Evolutionary conservation across 2,888 invertebrate genomes (phyloP).

Genomic region (Asteroscopus sphinx): DNA sequence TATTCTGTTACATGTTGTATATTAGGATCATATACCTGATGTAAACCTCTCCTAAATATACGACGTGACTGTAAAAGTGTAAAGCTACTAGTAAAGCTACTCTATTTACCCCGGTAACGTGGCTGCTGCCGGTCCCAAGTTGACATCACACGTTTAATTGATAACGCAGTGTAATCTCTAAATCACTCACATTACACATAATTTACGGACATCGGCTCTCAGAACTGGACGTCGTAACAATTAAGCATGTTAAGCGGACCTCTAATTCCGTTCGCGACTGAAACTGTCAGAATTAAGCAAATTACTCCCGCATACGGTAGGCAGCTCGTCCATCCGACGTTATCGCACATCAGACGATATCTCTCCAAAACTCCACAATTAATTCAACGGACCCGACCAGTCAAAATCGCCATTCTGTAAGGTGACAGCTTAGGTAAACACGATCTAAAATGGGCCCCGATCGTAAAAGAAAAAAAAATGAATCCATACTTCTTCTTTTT

Average conservation of each 20-base stretch:
- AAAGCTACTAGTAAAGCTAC: too few relatives aligned
- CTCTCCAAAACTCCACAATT: slow-evolving; percentile 85
- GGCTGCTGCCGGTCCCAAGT: slow-evolving; percentile 5
- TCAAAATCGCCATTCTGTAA: slow-evolving; percentile 89
- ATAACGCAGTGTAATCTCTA: slow-evolving; percentile 33
- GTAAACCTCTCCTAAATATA: too few relatives aligned
- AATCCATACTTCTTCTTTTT: slow-evolving; percentile 83
- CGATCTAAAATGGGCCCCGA: slow-evolving; percentile 85
- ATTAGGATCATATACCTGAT: too few relatives aligned
- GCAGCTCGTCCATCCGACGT: slow-evolving; percentile 72
- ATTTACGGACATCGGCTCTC: slow-evolving; percentile 61
- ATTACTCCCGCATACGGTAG: slow-evolving; percentile 78
- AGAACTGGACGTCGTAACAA: slow-evolving; percentile 71
- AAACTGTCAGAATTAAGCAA: slow-evolving; percentile 81
- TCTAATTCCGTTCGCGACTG: slow-evolving; percentile 69
- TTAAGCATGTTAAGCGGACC: slow-evolving; percentile 71
- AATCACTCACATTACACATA: slow-evolving; percentile 53
- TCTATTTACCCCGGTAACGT: neutral
- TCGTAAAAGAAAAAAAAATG: slow-evolving; percentile 79
- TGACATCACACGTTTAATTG: slow-evolving; percentile 37
- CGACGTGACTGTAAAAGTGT: too few relatives aligned
- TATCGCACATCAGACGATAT: slow-evolving; percentile 86
- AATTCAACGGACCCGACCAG: slow-evolving; percentile 83
- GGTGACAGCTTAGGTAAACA: slow-evolving; percentile 90
- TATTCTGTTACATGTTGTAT: too few relatives aligned